A percentile compares a stretch with the other conserved stretches of the same genome.
Conservation (phyloP, 2,113 vertebrate genomes). For the Macaca mulatta region DNA sequence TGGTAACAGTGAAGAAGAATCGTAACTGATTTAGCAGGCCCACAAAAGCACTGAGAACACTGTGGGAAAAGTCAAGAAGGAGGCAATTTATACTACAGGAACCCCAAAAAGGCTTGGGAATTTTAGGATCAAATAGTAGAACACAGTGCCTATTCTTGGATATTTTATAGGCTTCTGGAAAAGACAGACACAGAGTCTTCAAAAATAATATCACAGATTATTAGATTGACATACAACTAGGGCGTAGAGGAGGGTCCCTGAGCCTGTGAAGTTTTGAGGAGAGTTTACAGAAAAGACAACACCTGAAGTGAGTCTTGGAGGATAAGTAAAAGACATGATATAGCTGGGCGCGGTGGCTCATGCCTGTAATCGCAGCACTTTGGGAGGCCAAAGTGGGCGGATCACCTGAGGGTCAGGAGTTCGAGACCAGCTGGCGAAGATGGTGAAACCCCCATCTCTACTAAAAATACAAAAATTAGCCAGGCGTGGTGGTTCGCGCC, state of each 20-base stretch:
- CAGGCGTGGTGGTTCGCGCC: rapidly evolving
- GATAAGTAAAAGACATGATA: background rate
- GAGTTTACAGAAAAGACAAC: background rate
- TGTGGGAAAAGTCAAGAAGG: background rate
- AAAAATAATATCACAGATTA: background rate
- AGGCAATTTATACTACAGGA: background rate
- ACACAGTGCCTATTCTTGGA: background rate
- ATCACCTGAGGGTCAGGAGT: too few species aligned
- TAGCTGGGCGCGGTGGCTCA: too few species aligned
- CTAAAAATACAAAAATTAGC: too few species aligned
- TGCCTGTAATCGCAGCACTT: too few species aligned
- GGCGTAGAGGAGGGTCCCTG: background rate
- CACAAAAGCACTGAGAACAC: background rate
- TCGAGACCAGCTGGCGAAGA: too few species aligned
- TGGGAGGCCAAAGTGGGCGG: too few species aligned
- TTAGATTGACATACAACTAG: background rate
- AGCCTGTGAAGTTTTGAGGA: background rate
- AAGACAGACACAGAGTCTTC: background rate
- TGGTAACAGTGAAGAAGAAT: background rate
- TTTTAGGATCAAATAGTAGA: background rate
- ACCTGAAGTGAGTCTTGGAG: background rate
- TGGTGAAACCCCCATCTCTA: too few species aligned
- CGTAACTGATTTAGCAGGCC: background rate
- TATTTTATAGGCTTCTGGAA: background rate
- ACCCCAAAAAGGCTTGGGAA: background rate